phyloP scores from a whole-genome alignment of 2,113 vertebrate genomes.

The Daboia siamensis region DNA sequence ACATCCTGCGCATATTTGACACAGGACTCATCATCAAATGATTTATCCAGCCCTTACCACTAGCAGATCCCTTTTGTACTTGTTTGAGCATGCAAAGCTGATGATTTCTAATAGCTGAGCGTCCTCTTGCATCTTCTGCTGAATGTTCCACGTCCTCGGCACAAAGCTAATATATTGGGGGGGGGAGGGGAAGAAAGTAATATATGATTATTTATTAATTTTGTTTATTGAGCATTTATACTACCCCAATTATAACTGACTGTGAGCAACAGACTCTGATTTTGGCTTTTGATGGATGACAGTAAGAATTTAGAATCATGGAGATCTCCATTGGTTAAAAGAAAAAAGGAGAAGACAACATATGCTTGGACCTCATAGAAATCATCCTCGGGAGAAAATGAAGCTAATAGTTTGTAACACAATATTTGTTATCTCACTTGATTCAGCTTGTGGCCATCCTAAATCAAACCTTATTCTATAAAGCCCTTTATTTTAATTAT shows the following conservation, averaged over 20 bases:
- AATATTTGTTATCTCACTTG: background rate
- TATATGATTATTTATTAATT: background rate
- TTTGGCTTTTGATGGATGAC: background rate
- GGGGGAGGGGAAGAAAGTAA: background rate
- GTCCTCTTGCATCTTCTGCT: slow-evolving; percentile 63
- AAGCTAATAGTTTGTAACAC: background rate
- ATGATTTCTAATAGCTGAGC: slow-evolving; percentile 69
- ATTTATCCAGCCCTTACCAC: slow-evolving; percentile 36
- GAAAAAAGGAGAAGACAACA: background rate
- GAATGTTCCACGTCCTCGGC: slow-evolving; percentile 53
- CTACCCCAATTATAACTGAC: background rate
- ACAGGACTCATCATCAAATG: background rate
- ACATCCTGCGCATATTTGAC: slow-evolving; percentile 5
- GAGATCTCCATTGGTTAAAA: background rate
- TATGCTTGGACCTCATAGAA: background rate
- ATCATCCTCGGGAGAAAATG: background rate
- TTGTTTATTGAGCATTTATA: background rate
- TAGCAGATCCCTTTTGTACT: slow-evolving; percentile 33
- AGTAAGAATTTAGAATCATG: background rate
- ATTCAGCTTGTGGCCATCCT: background rate
- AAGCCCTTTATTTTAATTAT: background rate
- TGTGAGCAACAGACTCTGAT: background rate
- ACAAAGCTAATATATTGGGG: slow-evolving; percentile 46
- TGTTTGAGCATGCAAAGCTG: slow-evolving; percentile 52
- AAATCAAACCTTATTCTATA: background rate